Conservation (phyloP, 2,797 vertebrate genomes). For the Paramormyrops hopkinsi region DNA sequence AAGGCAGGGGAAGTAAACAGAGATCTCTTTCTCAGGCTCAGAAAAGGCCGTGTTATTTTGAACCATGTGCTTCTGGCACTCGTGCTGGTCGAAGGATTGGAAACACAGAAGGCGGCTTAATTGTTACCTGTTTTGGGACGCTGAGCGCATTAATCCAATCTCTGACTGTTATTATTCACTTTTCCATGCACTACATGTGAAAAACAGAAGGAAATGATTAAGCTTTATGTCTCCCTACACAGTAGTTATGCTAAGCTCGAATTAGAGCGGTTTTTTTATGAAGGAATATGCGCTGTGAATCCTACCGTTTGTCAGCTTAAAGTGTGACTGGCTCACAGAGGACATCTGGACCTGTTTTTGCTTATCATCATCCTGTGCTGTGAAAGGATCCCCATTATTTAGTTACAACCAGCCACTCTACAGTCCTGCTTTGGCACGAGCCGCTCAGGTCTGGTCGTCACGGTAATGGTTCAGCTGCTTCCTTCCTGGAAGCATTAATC, state of each 20-base stretch:
- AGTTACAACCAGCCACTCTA: neutral
- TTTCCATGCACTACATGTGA: neutral
- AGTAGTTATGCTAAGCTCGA: neutral
- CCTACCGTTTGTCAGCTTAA: neutral
- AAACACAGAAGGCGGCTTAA: constrained; percentile 21
- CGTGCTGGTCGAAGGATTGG: constrained; percentile 30
- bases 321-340: neutral
- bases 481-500: neutral
- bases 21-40: constrained; percentile 26
- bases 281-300: neutral
- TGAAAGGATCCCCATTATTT: neutral
- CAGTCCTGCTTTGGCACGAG: too few species aligned
- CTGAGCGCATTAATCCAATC: constrained; percentile 13
- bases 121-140: constrained; percentile 20
- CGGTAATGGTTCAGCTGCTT: neutral
- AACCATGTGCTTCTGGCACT: constrained; percentile 7
- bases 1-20: constrained; percentile 28
- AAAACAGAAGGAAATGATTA: neutral
- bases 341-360: neutral
- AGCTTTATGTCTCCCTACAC: neutral
- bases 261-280: neutral
- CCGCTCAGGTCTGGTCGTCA: neutral
- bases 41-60: constrained; percentile 15
- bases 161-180: neutral
- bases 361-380: neutral